Conservation (phyloP, 2,113 vertebrate species). For the Catagonus wagneri region DNA sequence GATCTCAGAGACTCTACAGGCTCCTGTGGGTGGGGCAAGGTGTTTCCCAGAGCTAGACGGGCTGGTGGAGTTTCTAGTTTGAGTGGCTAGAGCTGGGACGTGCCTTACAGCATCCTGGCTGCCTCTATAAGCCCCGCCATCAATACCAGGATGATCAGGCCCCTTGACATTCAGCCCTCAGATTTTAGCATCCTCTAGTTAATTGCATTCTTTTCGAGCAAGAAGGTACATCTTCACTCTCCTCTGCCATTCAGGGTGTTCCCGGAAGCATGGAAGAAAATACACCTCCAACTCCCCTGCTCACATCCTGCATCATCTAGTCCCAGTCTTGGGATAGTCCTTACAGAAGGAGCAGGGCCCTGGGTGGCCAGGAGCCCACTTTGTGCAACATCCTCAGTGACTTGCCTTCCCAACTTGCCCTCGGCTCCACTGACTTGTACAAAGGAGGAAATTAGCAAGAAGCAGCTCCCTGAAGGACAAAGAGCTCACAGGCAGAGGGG, state of each 20-base stretch:
- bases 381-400: accelerated
- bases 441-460: neutral
- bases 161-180: accelerated
- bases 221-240: neutral
- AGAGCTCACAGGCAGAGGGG: neutral
- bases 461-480: neutral
- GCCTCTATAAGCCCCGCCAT: neutral
- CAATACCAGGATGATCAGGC: neutral
- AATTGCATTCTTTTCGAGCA: neutral
- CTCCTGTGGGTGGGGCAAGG: no score
- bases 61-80: neutral
- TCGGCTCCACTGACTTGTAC: neutral
- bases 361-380: neutral
- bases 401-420: neutral
- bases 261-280: neutral
- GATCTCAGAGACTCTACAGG: neutral
- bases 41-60: neutral
- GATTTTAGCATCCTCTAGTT: no score
- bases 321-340: accelerated
- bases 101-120: neutral
- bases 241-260: accelerated
- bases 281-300: neutral
- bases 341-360: neutral
- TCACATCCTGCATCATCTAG: accelerated
- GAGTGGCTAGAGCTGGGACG: neutral